A percentile compares a stretch with the other conserved stretches of the same genome.
These are phyloP conservation scores for Drosophila repletoides DNA, from an alignment of 1,140 invertebrate species.

Conservation along the genomic window DNA sequence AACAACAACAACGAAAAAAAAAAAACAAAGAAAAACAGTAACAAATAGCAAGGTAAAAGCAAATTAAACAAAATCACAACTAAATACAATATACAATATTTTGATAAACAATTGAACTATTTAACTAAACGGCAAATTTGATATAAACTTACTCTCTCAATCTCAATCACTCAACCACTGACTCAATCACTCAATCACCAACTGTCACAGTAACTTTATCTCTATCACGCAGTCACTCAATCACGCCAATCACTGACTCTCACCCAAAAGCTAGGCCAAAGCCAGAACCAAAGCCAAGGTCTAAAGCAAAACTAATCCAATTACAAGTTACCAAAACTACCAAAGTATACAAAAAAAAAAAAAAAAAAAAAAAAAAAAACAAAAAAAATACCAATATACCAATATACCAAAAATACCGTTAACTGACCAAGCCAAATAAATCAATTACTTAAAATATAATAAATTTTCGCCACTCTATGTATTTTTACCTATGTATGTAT, in stretches of 20 bases:
- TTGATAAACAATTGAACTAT: constrained; percentile 17
- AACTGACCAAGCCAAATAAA: constrained; percentile 39
- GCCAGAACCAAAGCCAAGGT: constrained; percentile 14
- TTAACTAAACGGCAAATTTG: constrained; percentile 30
- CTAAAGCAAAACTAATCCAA: constrained; percentile 36
- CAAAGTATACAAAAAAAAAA: constrained; percentile 6
- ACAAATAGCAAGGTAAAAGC: constrained; percentile 15
- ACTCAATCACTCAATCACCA: constrained; percentile 50
- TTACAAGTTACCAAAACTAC: constrained; percentile 4
- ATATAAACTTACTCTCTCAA: constrained; percentile 30
- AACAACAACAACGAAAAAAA: not conserved
- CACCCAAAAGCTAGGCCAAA: constrained; percentile 33
- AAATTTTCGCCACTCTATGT: constrained; percentile 18
- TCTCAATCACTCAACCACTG: constrained; percentile 25
- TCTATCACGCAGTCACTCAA: constrained; percentile 31
- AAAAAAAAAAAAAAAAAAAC: constrained; percentile 2
- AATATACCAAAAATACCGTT: constrained; percentile 21
- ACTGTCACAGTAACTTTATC: constrained; percentile 31
- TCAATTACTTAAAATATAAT: constrained; percentile 31
- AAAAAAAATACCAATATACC: constrained; percentile 8
- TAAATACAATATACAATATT: constrained; percentile 29
- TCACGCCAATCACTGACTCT: constrained; percentile 41
- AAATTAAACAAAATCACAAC: constrained; percentile 26
- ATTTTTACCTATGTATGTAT: constrained; percentile 25
- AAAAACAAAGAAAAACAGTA: constrained; percentile 1